Evolutionary conservation across 1,140 invertebrate species (phyloP).

Genomic region (Caenorhabditis briggsae): DNA sequence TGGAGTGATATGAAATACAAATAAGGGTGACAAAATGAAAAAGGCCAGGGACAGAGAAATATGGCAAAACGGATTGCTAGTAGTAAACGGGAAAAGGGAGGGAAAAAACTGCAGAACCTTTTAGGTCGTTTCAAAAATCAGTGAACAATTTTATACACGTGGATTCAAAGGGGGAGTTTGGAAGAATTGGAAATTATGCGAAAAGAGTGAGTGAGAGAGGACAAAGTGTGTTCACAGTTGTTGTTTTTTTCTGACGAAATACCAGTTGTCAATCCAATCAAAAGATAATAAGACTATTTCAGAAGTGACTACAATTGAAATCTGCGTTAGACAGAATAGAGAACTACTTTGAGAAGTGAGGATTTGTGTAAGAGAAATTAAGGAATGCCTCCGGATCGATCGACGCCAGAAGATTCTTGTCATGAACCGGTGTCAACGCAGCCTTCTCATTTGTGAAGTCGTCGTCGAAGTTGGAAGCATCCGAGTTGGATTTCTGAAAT

Average conservation of each 20-base stretch:
- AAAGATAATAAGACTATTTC: not conserved
- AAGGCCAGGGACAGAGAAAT: not conserved
- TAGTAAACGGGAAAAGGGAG: not conserved
- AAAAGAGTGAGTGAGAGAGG: not conserved
- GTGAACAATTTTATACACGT: conserved; percentile 44
- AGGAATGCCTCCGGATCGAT: conserved; percentile 98
- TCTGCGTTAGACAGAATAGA: not conserved
- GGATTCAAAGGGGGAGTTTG: not conserved
- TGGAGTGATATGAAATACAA: conserved; percentile 53
- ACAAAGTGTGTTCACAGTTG: conserved; percentile 34
- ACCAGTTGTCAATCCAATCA: conserved; percentile 35
- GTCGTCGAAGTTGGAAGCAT: conserved; percentile 97
- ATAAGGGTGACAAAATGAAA: not conserved
- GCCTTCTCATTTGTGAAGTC: conserved; percentile 99
- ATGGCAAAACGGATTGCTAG: conserved; percentile 29
- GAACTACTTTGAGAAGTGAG: conserved; percentile 65
- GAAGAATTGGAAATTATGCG: conserved; percentile 1
- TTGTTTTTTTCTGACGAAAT: conserved; percentile 34
- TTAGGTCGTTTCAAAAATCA: not conserved
- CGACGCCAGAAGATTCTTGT: conserved; percentile 86
- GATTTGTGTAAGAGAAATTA: conserved; percentile 95
- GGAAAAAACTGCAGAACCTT: not conserved
- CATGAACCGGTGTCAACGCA: conserved; percentile 90
- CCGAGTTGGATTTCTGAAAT: conserved; percentile 93
- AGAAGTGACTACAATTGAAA: conserved; percentile 6